A percentile compares a stretch with the other conserved stretches of the same genome.
Conservation (phyloP, 1,140 invertebrate genomes). For the Zophobas atratus region DNA sequence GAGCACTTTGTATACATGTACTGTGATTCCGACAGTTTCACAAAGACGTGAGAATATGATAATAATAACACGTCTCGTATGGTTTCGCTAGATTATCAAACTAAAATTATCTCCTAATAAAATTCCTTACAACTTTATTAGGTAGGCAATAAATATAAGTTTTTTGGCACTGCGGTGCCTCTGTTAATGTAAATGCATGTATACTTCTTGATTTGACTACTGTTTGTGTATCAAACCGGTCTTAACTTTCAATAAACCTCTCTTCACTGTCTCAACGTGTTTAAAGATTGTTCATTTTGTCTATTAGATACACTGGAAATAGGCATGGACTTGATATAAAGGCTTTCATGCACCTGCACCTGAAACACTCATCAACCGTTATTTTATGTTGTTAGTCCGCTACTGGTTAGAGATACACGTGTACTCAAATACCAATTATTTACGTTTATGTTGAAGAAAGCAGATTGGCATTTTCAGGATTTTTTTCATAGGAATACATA, state of each 20-base stretch:
- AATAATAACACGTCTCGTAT: slow-evolving; percentile 49
- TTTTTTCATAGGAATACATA: background rate
- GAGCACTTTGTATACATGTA: slow-evolving; percentile 34
- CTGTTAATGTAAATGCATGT: slow-evolving; percentile 54
- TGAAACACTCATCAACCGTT: slow-evolving; percentile 45
- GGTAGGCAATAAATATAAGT: slow-evolving; percentile 54
- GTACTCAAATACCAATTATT: slow-evolving; percentile 47
- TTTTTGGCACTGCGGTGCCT: slow-evolving; percentile 47
- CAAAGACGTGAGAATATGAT: slow-evolving; percentile 40
- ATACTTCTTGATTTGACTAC: slow-evolving; percentile 54
- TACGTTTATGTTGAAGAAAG: slow-evolving; percentile 27
- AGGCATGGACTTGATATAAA: slow-evolving; percentile 44
- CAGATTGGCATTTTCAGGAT: slow-evolving; percentile 35
- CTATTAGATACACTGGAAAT: slow-evolving; percentile 41
- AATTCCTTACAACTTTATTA: slow-evolving; percentile 58
- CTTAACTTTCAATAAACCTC: slow-evolving; percentile 46
- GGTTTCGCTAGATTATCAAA: slow-evolving; percentile 55
- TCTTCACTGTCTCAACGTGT: slow-evolving; percentile 41
- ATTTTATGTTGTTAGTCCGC: slow-evolving; percentile 44
- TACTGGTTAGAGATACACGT: slow-evolving; percentile 49
- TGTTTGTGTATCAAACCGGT: slow-evolving; percentile 53
- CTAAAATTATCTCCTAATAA: slow-evolving; percentile 56
- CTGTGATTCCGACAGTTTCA: slow-evolving; percentile 42
- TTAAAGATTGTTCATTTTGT: slow-evolving; percentile 49
- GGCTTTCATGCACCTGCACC: slow-evolving; percentile 44